Evolutionary conservation across 2,113 vertebrate species (phyloP).

Genomic region (Siphamia tubifer): DNA sequence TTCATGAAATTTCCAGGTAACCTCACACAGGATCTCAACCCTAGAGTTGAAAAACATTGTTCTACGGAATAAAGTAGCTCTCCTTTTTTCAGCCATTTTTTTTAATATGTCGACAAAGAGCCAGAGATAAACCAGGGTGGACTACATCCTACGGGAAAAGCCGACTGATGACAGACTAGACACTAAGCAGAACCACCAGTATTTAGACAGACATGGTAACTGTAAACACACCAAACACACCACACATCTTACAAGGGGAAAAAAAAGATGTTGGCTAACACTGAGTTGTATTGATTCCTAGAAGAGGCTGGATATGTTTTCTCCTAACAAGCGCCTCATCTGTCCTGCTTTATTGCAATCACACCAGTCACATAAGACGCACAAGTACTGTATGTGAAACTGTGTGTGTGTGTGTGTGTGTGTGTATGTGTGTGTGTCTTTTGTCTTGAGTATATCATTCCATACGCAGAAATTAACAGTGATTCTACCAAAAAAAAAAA

Average conservation of each 20-base stretch:
- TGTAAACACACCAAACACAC: constrained; percentile 18
- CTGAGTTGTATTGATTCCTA: constrained; percentile 1
- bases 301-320: constrained; percentile 4
- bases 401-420: not conserved
- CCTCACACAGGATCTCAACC: no score
- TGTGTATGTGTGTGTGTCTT: no score
- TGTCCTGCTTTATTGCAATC: constrained; percentile 13
- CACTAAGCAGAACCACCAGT: constrained; percentile 25
- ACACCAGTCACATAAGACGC: constrained; percentile 31
- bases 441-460: not conserved
- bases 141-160: constrained; percentile 26
- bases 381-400: not conserved
- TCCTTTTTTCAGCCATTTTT: not conserved
- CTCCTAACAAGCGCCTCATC: constrained; percentile 16
- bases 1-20: no score
- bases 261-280: not conserved
- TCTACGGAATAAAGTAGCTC: not conserved
- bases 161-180: constrained; percentile 28
- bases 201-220: constrained; percentile 10
- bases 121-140: constrained; percentile 42
- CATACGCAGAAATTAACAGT: constrained; percentile 22
- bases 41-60: no score
- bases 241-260: not conserved
- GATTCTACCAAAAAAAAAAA: constrained; percentile 1
- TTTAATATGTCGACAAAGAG: constrained; percentile 14